phyloP scores from a whole-genome alignment of 2,888 invertebrate species.

The Leucozona laternaria region DNA sequence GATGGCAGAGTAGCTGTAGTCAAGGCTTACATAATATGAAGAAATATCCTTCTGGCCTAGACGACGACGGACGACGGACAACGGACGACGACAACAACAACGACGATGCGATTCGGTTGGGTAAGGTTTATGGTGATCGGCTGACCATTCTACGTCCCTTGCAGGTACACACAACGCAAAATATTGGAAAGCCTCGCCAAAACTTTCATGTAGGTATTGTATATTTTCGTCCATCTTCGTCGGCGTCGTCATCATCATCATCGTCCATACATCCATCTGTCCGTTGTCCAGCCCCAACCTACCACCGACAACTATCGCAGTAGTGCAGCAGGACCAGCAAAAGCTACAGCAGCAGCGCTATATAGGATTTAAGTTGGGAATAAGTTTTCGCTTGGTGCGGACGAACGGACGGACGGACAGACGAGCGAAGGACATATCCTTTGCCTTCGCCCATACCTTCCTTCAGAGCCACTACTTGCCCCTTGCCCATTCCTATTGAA shows the following conservation, averaged over 20 bases:
- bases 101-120: conserved; percentile 24
- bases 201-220: conserved; percentile 70
- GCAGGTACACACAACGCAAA: conserved; percentile 70
- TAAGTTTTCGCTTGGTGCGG: conserved; percentile 70
- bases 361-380: conserved; percentile 68
- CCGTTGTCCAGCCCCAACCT: conserved; percentile 55
- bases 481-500: conserved; percentile 27
- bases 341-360: conserved; percentile 27
- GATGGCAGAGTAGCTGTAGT: conserved; percentile 39
- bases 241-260: conserved; percentile 23
- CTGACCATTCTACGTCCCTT: conserved; percentile 37
- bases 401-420: conserved; percentile 50
- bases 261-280: conserved; percentile 43
- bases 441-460: conserved; percentile 69
- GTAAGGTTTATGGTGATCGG: not conserved
- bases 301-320: conserved; percentile 64
- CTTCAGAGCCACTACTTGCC: conserved; percentile 18
- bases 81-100: conserved; percentile 15
- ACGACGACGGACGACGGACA: conserved; percentile 39
- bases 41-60: conserved; percentile 69
- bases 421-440: conserved; percentile 72
- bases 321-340: conserved; percentile 34
- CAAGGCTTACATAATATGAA: conserved; percentile 64
- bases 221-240: conserved; percentile 66
- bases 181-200: conserved; percentile 73